These are phyloP conservation scores for Rhopalosiphum nymphaeae DNA, from an alignment of 2,888 invertebrate genomes.

Conservation along the genomic window DNA sequence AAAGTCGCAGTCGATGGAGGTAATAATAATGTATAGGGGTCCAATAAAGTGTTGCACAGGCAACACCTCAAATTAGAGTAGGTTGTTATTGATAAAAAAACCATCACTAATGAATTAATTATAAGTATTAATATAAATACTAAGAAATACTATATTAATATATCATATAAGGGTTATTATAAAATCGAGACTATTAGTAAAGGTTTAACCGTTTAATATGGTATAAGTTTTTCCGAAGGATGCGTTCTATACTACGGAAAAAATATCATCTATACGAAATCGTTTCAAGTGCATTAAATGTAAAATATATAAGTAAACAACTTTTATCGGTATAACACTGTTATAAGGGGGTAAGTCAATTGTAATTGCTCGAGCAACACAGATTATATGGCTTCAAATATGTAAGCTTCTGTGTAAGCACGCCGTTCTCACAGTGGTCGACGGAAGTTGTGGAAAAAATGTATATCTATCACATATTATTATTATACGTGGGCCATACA, in stretches of 20 bases:
- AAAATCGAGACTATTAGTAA: background rate
- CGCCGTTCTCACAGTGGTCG: slow-evolving; percentile 11
- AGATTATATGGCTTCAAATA: background rate
- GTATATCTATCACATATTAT: background rate
- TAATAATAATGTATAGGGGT: background rate
- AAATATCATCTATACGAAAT: background rate
- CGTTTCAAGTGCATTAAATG: background rate
- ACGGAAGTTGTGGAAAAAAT: slow-evolving; percentile 29
- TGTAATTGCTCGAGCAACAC: background rate
- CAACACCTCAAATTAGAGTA: background rate
- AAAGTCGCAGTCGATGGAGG: background rate
- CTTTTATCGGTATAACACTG: background rate
- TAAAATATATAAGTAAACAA: background rate
- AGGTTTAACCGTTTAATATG: background rate
- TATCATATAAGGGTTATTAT: background rate
- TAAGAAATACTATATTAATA: background rate
- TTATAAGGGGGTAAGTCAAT: background rate
- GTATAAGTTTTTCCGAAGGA: background rate
- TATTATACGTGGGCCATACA: background rate
- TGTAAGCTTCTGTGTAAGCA: background rate
- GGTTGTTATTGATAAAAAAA: background rate
- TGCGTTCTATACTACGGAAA: background rate
- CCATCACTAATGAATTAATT: background rate
- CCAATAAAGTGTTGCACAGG: background rate
- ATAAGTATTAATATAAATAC: background rate